These are phyloP conservation scores for Fistularia tabacaria DNA, from an alignment of 2,797 vertebrate genomes.

Conservation along the genomic window DNA sequence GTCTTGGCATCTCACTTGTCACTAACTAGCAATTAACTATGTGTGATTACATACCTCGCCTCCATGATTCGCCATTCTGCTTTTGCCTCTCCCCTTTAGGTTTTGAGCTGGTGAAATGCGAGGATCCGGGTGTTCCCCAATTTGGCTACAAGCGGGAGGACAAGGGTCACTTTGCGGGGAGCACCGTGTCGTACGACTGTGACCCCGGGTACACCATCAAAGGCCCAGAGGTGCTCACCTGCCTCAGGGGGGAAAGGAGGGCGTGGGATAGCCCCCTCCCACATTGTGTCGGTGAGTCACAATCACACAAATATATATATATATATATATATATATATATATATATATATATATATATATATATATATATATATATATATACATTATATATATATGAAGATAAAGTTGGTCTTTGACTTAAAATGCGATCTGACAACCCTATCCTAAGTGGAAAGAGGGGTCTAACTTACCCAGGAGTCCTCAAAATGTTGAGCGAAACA, in stretches of 20 bases:
- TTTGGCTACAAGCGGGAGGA: slow-evolving; percentile 94
- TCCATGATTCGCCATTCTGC: not conserved
- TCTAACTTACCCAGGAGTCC: no score
- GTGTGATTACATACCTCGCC: not conserved
- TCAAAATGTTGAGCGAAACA: no score
- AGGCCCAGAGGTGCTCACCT: slow-evolving; percentile 82
- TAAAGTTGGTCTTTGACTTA: no score
- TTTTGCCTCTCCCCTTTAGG: slow-evolving; percentile 66
- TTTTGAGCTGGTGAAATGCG: slow-evolving; percentile 95
- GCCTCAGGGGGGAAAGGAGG: slow-evolving; percentile 90
- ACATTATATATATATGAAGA: no score
- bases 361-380: no score
- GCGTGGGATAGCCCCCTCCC: slow-evolving; percentile 93
- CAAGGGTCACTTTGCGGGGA: slow-evolving; percentile 95
- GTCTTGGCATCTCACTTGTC: not conserved
- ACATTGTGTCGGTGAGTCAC: slow-evolving; percentile 85
- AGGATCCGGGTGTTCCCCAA: slow-evolving; percentile 91
- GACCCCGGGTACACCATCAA: slow-evolving; percentile 90
- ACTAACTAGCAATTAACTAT: not conserved
- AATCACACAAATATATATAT: no score
- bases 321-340: no score
- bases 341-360: no score
- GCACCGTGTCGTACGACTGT: slow-evolving; percentile 88
- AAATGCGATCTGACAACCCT: no score
- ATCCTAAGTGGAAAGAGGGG: no score